Conservation (phyloP, 1,140 invertebrate species). For the Tribolium madens region DNA sequence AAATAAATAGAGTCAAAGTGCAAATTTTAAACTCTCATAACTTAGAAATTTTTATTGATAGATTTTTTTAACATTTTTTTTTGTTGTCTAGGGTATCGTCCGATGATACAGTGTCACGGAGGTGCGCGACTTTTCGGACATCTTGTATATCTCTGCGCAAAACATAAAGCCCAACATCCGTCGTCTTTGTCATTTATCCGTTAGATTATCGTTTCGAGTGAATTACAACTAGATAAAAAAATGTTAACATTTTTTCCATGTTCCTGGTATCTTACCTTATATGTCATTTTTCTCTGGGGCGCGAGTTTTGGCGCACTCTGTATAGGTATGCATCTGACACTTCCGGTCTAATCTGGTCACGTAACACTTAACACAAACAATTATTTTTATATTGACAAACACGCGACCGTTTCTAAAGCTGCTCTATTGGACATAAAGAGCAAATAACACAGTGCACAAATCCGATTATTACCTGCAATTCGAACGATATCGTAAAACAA, state of each 20-base stretch:
- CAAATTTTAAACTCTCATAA: no score
- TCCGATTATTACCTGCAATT: background rate
- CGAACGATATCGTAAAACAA: background rate
- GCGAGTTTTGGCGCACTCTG: no score
- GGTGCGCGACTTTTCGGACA: no score
- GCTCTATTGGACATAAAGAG: background rate
- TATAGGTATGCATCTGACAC: background rate
- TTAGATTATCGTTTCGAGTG: background rate
- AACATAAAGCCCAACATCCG: background rate
- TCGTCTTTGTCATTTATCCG: background rate
- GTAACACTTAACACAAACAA: background rate
- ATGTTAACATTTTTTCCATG: no score
- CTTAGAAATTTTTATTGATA: no score
- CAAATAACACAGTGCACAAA: background rate
- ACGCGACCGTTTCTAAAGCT: background rate
- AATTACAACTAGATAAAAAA: background rate
- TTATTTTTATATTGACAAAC: background rate
- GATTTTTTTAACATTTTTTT: no score
- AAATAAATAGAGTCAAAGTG: no score
- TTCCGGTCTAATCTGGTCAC: background rate
- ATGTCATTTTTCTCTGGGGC: no score
- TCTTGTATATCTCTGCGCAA: background rate
- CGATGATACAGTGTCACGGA: no score
- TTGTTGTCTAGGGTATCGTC: no score
- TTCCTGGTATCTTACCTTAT: no score